Base-by-base conservation (phyloP, 2,888 invertebrate species). In the Chrysina gloriosa region DNA sequence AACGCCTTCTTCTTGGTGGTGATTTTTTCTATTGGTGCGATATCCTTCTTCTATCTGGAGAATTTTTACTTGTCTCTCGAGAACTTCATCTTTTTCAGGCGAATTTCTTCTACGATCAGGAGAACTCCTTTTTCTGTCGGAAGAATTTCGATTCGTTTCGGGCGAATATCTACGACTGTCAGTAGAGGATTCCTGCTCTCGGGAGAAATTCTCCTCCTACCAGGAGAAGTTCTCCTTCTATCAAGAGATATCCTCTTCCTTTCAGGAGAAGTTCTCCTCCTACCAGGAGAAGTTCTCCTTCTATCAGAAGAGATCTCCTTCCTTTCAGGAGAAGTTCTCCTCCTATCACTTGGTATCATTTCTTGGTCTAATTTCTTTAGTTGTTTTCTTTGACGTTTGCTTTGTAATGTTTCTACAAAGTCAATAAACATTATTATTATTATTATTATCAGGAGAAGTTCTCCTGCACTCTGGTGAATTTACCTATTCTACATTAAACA, bases 11-110 rank as follows among this genome's bases (percentile, higher is more conserved):
- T n/a, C 64, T 52, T 6, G 67, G 65, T 11, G 73, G 71, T 1
- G 72, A 71, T 27, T 69, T 69, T 34, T 67, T 65, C 16, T 65
- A 66, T 14, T 69, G 56, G 1, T 71, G 67, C 2, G 72, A 70
- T 14, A 14, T 63, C 34, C 61, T 42, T 36, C 58, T 58, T 45
- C 54, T 63, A 16, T 61, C 36, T 9, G 69, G 67, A 5, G 71
- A 72, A 14, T 63, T 52, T 5, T 58, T 69, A 16, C 69, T 67
- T 11, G 66, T 64, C 19, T 58, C 47, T 2, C 71, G 70, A 2
- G 74, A 72, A 31, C 6, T 19, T 63, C 65, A 31, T 25, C n/a
- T n/a, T n/a, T n/a, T n/a, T n/a, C n/a, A n/a, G n/a, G n/a, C n/a
- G n/a, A n/a, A n/a, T n/a, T n/a, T n/a, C n/a, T n/a, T n/a, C n/a